Base-by-base conservation (phyloP, 2,888 invertebrate genomes). In the Phasia obesa region DNA sequence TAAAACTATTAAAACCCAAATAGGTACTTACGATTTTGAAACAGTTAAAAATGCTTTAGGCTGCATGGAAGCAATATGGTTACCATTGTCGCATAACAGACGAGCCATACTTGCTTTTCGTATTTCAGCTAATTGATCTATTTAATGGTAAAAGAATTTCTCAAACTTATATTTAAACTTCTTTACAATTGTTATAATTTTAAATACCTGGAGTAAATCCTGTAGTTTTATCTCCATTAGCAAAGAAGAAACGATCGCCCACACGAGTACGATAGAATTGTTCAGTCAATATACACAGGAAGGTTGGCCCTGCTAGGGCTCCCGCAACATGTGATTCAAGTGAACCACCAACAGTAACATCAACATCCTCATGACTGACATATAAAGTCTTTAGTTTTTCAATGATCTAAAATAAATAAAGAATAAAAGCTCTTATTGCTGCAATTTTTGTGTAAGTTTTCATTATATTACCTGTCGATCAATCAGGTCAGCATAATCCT, bases 191-290 rank as follows among this genome's bases (percentile, higher is more conserved):
- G 4, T 23, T 15, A 23, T 6, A 13, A 15, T 0, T 51, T 17
- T 67, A 49, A 51, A n/a, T 84, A 81, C 84, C 84, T 77, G 81
- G 92, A 3, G 94, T 94, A 86, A 96, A 96, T 27, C 94, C 94
- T 44, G 91, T 92, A 2, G 92, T 91, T 53, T 93, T 92, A 79
- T 93, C 93, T 5, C 94, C 93, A 86, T 94, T 94, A 90, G 96
- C 96, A 87, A 94, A 97, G 94, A 97, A 98, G 91, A 94, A 97
- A 81, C 97, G 93, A 91, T 98, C 98, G 0, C 97, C 97, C 9
- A 94, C 95, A 87, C 97, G 94, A 0, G 97, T 95, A 84, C 96
- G 93, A 89, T 94, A 95, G 92, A 98, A 98, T 91, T 98, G 97
- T 88, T 96, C 96, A 0, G 95, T 95, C 4, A 98, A 92, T 85